Percentiles rank a stretch among this genome's conserved stretches.
Evolutionary conservation across 2,797 vertebrate genomes (phyloP).

Genomic region (Ficedula albicollis): DNA sequence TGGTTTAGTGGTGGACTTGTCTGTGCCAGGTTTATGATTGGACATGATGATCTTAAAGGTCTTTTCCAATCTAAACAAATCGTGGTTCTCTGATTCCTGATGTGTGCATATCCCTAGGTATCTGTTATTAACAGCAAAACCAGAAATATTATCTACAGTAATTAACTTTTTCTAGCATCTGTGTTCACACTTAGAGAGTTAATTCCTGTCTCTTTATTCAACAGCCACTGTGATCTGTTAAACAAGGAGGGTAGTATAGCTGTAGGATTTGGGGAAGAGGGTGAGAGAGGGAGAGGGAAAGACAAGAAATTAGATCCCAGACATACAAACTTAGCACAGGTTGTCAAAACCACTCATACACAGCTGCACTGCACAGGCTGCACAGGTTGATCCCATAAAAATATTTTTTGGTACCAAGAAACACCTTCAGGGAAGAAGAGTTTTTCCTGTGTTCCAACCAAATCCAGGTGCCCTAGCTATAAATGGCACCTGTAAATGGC

Average conservation of each 20-base stretch:
- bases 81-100: not conserved
- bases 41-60: not conserved
- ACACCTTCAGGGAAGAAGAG: not conserved
- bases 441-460: not conserved
- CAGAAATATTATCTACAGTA: not conserved
- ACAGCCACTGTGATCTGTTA: not conserved
- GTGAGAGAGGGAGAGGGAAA: not conserved
- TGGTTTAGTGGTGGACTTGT: no score
- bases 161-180: not conserved
- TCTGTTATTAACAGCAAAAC: not conserved
- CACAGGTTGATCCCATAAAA: slow-evolving; percentile 82
- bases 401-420: slow-evolving; percentile 80
- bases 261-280: not conserved
- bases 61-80: not conserved
- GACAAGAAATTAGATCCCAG: not conserved
- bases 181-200: not conserved
- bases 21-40: not conserved
- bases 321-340: slow-evolving; percentile 73
- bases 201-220: not conserved
- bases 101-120: not conserved
- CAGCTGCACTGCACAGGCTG: slow-evolving; percentile 69
- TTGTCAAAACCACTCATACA: slow-evolving; percentile 82
- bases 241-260: not conserved
- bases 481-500: not conserved
- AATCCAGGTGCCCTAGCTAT: no score